These are phyloP conservation scores for Neoascia interrupta DNA, from an alignment of 2,888 invertebrate species.

Conservation along the genomic window DNA sequence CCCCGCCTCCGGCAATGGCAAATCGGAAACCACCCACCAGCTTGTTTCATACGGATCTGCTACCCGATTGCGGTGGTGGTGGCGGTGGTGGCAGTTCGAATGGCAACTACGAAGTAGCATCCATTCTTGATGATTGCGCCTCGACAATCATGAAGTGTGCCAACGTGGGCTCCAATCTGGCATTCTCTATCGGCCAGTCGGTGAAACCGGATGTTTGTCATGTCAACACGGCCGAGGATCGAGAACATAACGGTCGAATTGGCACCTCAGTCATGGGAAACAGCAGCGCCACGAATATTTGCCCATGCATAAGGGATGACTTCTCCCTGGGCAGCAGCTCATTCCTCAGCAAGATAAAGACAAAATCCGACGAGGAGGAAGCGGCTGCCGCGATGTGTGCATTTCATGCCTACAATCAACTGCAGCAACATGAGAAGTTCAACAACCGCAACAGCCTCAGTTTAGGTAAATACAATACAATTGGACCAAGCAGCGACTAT, in stretches of 20 bases:
- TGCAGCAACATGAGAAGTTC: constrained; percentile 49
- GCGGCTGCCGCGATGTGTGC: constrained; percentile 47
- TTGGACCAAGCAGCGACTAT: constrained; percentile 79
- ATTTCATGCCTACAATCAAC: constrained; percentile 61
- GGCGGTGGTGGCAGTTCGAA: constrained; percentile 11
- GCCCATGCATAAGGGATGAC: constrained; percentile 73
- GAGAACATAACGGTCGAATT: constrained; percentile 42
- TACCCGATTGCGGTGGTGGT: constrained; percentile 51
- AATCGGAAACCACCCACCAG: constrained; percentile 73
- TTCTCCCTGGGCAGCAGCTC: constrained; percentile 70
- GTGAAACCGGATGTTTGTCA: constrained; percentile 74
- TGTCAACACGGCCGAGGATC: constrained; percentile 70
- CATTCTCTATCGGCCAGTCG: constrained; percentile 68
- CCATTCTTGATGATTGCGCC: constrained; percentile 78
- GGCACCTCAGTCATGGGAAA: constrained; percentile 14
- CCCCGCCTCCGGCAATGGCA: constrained; percentile 77
- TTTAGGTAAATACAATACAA: constrained; percentile 78
- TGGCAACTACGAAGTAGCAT: constrained; percentile 70
- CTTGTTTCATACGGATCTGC: constrained; percentile 57
- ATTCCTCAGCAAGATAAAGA: constrained; percentile 57
- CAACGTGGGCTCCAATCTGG: constrained; percentile 73
- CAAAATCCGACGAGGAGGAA: constrained; percentile 43
- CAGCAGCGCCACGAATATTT: constrained; percentile 48
- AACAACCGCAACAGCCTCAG: constrained; percentile 70
- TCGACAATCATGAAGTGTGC: constrained; percentile 78